phyloP scores from a whole-genome alignment of 2,797 vertebrate species.

The Gallinago nigripennis region DNA sequence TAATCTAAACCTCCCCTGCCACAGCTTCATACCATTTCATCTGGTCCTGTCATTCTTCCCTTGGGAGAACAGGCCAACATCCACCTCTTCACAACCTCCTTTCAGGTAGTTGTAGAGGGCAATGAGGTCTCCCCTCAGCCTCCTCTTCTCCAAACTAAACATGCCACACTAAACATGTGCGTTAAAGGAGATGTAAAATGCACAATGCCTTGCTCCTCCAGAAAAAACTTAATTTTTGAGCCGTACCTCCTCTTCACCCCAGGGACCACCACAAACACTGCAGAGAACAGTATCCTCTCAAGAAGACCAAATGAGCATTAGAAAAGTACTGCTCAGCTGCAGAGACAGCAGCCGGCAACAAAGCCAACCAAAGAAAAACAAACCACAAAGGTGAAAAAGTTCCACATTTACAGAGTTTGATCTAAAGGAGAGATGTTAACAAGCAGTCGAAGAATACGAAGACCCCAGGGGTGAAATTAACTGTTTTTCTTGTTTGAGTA shows the following conservation, averaged over 20 bases:
- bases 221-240: background rate
- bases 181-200: conserved; percentile 7
- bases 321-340: background rate
- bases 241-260: background rate
- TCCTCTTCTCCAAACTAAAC: no score
- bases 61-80: no score
- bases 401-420: background rate
- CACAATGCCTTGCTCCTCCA: background rate
- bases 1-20: no score
- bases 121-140: no score
- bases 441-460: background rate
- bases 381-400: background rate
- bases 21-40: no score
- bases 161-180: background rate
- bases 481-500: background rate
- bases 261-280: background rate
- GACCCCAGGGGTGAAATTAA: background rate
- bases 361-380: background rate
- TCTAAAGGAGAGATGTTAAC: background rate
- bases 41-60: no score
- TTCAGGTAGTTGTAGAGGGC: no score
- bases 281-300: background rate
- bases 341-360: background rate
- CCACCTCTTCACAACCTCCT: no score
- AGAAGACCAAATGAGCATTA: background rate